Evolutionary conservation across 1,140 invertebrate genomes (phyloP).

Genomic region (Leptinotarsa undecemlineata): DNA sequence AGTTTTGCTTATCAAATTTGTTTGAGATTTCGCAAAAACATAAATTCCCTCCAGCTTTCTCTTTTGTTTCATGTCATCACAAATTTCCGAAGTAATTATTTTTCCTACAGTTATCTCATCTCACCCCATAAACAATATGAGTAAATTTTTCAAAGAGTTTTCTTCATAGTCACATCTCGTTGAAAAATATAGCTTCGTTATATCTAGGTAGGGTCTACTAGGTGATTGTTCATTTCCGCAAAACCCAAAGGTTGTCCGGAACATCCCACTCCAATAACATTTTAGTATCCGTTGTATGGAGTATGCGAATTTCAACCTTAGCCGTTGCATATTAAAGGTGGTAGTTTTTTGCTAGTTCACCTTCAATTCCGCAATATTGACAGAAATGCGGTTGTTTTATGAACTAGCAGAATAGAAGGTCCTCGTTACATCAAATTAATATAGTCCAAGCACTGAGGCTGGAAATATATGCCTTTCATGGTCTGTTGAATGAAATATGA

Average conservation of each 20-base stretch:
- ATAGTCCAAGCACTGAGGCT: background rate
- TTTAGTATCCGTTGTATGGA: background rate
- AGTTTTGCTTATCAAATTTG: too few relatives aligned
- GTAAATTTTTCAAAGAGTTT: too few relatives aligned
- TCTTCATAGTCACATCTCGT: too few relatives aligned
- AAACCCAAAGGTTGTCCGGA: background rate
- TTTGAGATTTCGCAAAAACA: too few relatives aligned
- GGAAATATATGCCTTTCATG: too few relatives aligned
- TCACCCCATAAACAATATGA: too few relatives aligned
- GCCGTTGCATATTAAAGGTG: conserved; percentile 2
- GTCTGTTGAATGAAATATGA: too few relatives aligned
- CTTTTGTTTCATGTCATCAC: too few relatives aligned
- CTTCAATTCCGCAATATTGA: background rate
- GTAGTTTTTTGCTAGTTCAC: background rate
- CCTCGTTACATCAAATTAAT: background rate
- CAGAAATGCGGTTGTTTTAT: conserved; percentile 2
- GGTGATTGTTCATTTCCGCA: background rate
- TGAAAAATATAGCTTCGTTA: too few relatives aligned
- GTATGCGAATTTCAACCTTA: background rate
- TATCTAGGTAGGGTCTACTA: background rate
- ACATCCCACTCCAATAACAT: background rate
- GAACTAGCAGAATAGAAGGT: background rate
- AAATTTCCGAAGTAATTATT: too few relatives aligned
- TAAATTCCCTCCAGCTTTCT: too few relatives aligned
- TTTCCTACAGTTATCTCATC: too few relatives aligned